Evolutionary conservation across 2,113 vertebrate species (phyloP).

Genomic region (Hydropotes inermis): DNA sequence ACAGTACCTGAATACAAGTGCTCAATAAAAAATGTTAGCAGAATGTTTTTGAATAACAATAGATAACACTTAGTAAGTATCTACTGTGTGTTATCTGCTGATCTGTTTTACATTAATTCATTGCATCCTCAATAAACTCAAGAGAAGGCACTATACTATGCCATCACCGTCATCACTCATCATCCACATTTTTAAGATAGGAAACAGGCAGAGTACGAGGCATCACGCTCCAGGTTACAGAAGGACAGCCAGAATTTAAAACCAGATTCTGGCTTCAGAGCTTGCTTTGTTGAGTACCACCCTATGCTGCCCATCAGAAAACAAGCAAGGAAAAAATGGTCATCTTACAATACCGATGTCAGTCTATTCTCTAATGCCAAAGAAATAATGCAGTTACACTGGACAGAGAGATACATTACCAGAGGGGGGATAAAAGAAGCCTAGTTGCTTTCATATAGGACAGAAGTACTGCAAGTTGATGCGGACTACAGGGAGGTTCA

Average conservation of each 20-base stretch:
- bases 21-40: not conserved
- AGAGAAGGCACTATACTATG: not conserved
- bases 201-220: not conserved
- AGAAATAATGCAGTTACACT: not conserved
- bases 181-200: not conserved
- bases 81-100: not conserved
- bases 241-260: not conserved
- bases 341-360: not conserved
- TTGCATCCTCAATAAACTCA: not conserved
- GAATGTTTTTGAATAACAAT: not conserved
- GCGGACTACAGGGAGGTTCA: not conserved
- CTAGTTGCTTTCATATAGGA: not conserved
- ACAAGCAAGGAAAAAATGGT: not conserved
- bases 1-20: not conserved
- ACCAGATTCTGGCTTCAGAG: not conserved
- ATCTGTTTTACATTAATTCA: not conserved
- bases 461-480: not conserved
- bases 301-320: not conserved
- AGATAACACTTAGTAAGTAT: not conserved
- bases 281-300: not conserved
- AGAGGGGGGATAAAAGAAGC: not conserved
- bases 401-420: not conserved
- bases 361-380: not conserved
- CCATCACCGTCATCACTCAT: not conserved
- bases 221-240: not conserved